phyloP scores from a whole-genome alignment of 2,888 invertebrate genomes.

The Metacarcinus magister region DNA sequence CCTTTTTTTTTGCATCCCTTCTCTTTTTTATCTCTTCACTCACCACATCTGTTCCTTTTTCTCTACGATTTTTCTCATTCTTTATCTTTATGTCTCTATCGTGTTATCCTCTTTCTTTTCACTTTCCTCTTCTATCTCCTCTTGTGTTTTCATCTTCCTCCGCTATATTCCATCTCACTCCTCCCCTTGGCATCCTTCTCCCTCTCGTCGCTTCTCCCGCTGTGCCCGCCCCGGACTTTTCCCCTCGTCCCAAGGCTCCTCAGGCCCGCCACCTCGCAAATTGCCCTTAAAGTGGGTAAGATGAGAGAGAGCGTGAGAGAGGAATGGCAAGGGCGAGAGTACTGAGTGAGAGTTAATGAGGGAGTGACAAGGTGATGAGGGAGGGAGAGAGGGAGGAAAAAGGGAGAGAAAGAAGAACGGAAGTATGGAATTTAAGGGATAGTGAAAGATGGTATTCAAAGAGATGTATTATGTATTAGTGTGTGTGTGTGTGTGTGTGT shows the following conservation, averaged over 20 bases:
- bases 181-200: background rate
- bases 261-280: background rate
- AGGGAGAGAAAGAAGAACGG: background rate
- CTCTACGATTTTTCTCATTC: background rate
- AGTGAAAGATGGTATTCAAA: background rate
- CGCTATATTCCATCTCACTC: background rate
- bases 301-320: background rate
- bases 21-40: background rate
- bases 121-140: background rate
- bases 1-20: background rate
- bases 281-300: conserved; percentile 16
- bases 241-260: conserved; percentile 41
- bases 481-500: too few relatives aligned
- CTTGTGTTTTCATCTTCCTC: background rate
- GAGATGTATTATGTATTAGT: background rate
- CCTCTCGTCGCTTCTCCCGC: background rate
- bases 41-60: background rate
- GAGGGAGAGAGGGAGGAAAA: background rate
- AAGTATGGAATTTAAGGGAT: background rate
- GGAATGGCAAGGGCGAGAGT: background rate
- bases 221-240: background rate
- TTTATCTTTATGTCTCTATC: background rate
- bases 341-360: background rate
- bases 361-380: background rate
- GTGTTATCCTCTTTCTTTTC: background rate